Evolutionary conservation across 2,888 invertebrate genomes (phyloP), one percentile per base, ranked within the genome.

Genomic region (Gandaritis pyraliata): DNA sequence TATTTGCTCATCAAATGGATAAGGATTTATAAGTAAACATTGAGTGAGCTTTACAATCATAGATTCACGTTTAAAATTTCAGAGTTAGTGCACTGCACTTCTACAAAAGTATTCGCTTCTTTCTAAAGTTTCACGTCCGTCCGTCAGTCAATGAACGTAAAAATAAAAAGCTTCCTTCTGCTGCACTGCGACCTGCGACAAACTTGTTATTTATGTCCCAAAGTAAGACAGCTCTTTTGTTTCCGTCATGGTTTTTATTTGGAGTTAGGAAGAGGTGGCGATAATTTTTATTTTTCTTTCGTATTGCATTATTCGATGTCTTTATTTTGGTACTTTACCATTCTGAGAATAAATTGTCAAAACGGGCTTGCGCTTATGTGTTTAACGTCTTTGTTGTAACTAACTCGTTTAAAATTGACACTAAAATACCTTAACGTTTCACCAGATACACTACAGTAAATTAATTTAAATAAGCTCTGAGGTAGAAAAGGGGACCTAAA

Each of bases 261-360:
- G 71, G 68, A 72, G 68, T 76, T 33, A 74, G 76, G 72, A 78
- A 72, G 79, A 81, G 80, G 83, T 81, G 84, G 84, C 83, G 83
- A 83, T 87, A 81, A 78, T 84, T 82, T 84, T 83, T 82, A 83
- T 80, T 74, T 72, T 64, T 70, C 75, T 73, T 76, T 75, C 78
- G 78, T 77, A 77, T 75, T 72, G 77, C 78, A 82, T n/a, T 82
- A 83, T 71, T 76, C 69, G 76, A 81, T 77, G 82, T 82, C 83
- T 87, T 67, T 60, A 64, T 60, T 74, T 70, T 70, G 66, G 81
- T 84, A 82, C 50, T 46, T n/a, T 12, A 18, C 13, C 53, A 60
- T 45, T 74, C 70, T 69, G 10, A 71, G 68, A 65, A 12, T 15
- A 15, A 83, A 83, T 82, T 82, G 82, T 78, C 70, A 73, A 73